Evolutionary conservation across 1,140 invertebrate species (phyloP).

Genomic region (Lineus longissimus): DNA sequence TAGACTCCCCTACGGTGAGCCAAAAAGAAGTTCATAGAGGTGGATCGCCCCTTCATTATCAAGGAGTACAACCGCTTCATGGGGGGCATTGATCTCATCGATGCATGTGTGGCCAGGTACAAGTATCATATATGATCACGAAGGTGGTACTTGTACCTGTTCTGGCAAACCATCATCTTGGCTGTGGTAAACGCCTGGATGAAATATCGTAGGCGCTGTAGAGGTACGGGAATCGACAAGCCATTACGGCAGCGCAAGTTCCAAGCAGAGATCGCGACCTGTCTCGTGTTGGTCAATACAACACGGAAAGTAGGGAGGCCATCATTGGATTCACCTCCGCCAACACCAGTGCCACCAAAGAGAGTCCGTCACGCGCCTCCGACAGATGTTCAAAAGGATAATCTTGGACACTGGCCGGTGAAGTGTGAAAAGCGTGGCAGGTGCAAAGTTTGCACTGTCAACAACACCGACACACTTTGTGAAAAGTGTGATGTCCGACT

Average conservation of each 20-base stretch:
- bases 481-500: constrained; percentile 5
- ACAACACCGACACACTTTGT: not conserved
- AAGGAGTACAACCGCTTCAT: constrained; percentile 49
- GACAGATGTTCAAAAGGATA: not conserved
- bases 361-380: not conserved
- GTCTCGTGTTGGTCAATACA: not conserved
- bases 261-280: not conserved
- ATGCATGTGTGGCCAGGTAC: constrained; percentile 31
- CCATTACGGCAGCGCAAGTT: not conserved
- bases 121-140: constrained; percentile 33
- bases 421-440: not conserved
- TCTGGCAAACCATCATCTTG: constrained; percentile 35
- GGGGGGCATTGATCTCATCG: constrained; percentile 49
- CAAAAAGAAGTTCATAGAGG: constrained; percentile 38
- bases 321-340: not conserved
- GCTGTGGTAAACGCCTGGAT: constrained; percentile 42
- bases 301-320: not conserved
- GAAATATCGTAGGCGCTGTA: constrained; percentile 27
- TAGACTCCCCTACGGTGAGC: too few relatives aligned
- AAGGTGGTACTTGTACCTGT: constrained; percentile 37
- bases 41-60: constrained; percentile 42
- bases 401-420: not conserved
- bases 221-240: not conserved
- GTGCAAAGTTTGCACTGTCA: not conserved
- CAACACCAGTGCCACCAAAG: not conserved